Conservation (phyloP, 2,888 invertebrate species). For the Caenorhabditis angaria region DNA sequence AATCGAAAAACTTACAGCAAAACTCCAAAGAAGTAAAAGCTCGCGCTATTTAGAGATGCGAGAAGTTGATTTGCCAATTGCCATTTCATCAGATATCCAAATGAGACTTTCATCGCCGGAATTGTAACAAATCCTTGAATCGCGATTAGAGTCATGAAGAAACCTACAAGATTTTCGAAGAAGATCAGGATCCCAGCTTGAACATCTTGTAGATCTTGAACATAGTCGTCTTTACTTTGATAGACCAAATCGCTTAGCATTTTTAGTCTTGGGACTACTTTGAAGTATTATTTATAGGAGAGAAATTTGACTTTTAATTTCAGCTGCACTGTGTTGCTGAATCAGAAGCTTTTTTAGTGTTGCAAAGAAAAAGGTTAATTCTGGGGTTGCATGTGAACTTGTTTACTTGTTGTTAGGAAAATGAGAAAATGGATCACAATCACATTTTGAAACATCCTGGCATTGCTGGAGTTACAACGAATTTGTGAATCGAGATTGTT, state of each 20-base stretch:
- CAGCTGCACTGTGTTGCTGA: too few species aligned
- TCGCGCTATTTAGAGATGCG: conserved; percentile 8
- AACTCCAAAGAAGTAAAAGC: conserved; percentile 19
- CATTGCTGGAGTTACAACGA: too few species aligned
- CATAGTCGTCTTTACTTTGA: neutral
- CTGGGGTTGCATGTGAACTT: too few species aligned
- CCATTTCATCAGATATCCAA: neutral
- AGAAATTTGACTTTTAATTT: too few species aligned
- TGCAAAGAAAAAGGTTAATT: too few species aligned
- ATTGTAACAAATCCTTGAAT: neutral
- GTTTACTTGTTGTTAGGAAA: too few species aligned
- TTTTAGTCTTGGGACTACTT: neutral
- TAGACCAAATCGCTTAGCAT: neutral
- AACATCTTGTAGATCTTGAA: neutral
- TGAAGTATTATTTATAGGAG: too few species aligned
- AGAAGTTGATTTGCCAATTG: too few species aligned
- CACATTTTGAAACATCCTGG: too few species aligned
- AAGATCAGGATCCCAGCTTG: neutral
- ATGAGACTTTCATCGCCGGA: neutral
- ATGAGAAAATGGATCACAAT: too few species aligned
- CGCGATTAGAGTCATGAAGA: neutral
- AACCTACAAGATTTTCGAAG: neutral
- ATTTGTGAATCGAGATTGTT: too few species aligned
- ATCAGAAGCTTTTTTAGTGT: too few species aligned
- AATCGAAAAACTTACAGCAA: conserved; percentile 16